Evolutionary conservation across 2,113 vertebrate species (phyloP).

Genomic region (Petaurus breviceps): DNA sequence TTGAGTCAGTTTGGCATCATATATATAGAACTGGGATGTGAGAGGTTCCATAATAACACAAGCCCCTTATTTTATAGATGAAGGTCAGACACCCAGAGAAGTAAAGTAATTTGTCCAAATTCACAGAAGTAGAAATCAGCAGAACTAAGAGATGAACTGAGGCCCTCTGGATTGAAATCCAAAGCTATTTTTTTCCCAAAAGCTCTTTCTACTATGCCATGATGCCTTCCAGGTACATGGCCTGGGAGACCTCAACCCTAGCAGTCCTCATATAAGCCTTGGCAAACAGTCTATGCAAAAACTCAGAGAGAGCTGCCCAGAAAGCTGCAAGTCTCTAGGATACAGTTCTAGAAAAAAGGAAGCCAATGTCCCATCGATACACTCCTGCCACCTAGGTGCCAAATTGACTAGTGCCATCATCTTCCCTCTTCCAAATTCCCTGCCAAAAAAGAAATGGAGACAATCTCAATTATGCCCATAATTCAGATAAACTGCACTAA

Average conservation of each 20-base stretch:
- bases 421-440: neutral
- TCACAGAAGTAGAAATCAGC: neutral
- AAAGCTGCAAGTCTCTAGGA: neutral
- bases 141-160: neutral
- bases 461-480: neutral
- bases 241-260: neutral
- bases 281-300: neutral
- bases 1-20: neutral
- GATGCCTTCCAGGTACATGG: neutral
- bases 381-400: neutral
- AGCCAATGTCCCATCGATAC: neutral
- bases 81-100: neutral
- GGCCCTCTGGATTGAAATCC: neutral
- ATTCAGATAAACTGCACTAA: neutral
- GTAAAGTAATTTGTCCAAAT: neutral
- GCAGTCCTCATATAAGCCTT: neutral
- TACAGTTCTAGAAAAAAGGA: neutral
- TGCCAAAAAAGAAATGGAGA: neutral
- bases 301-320: neutral
- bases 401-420: neutral
- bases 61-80: neutral
- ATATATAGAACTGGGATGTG: neutral
- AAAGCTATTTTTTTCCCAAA: no score
- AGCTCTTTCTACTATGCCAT: neutral
- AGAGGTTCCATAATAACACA: neutral